A percentile compares a stretch with the other conserved stretches of the same genome.
These are phyloP conservation scores for Saimiri boliviensis DNA, from an alignment of 2,113 vertebrate species.

Conservation along the genomic window DNA sequence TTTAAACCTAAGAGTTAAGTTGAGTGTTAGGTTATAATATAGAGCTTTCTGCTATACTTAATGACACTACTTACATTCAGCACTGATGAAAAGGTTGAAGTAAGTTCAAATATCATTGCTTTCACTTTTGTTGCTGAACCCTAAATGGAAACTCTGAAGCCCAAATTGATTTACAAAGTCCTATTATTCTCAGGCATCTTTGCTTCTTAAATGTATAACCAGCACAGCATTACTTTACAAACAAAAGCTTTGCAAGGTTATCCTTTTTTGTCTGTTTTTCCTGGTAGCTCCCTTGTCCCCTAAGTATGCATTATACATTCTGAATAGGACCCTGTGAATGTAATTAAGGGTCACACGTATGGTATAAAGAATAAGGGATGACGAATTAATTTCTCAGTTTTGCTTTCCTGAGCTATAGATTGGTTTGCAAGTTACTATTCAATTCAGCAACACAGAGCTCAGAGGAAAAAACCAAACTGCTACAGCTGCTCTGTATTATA, in stretches of 20 bases:
- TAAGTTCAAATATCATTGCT: conserved; percentile 49
- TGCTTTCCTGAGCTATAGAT: conserved; percentile 61
- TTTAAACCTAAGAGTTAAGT: conserved; percentile 19
- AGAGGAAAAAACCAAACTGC: conserved; percentile 67
- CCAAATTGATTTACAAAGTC: conserved; percentile 68
- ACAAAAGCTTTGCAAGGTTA: conserved; percentile 60
- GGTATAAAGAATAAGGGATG: conserved; percentile 51
- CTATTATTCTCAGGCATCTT: conserved; percentile 42
- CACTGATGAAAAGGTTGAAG: conserved; percentile 62
- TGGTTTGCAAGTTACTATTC: conserved; percentile 77
- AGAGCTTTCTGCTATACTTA: background rate
- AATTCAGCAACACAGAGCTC: conserved; percentile 57
- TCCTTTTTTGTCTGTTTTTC: conserved; percentile 62
- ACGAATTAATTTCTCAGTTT: conserved; percentile 81
- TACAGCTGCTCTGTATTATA: conserved; percentile 54
- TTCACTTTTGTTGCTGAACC: conserved; percentile 58
- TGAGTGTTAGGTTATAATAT: background rate
- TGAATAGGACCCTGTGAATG: conserved; percentile 59
- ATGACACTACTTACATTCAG: conserved; percentile 46
- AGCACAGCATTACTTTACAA: conserved; percentile 56
- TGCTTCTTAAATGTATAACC: conserved; percentile 60
- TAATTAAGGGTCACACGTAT: conserved; percentile 70
- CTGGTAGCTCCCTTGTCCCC: conserved; percentile 49
- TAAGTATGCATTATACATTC: conserved; percentile 62
- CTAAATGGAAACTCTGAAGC: conserved; percentile 57